Base-by-base conservation (phyloP, 2,797 vertebrate species). In the Capromys pilorides region DNA sequence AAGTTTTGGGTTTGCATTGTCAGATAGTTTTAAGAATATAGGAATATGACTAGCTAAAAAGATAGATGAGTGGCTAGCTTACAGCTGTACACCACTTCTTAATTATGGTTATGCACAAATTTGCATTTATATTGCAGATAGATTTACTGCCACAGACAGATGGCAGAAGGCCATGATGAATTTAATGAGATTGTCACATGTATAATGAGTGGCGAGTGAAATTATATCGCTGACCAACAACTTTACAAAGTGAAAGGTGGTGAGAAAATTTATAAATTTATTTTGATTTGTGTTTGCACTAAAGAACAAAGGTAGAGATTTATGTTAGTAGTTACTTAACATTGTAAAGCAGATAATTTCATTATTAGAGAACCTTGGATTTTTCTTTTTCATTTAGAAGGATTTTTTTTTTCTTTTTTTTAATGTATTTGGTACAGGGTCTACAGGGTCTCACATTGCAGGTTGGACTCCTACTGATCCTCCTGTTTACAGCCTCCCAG, bases 251-350 rank as follows among this genome's bases (percentile, higher is more conserved):
- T 49, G 80, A 92, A 83, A 91, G 69, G 45, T 86, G 22, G 1
- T 51, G 21, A 93, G 41, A 75, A 69, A 41, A 54, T 83, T 51
- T 89, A n/a, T 93, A 77, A 77, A 77, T 49, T 49, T 77, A 77
- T 45, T 78, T 93, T 91, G 39, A 69, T 75, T 92, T 90, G 45
- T 86, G 62, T 39, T 51, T 79, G 11, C 12, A 26, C n/a, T 66
- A 62, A 88, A 87, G 49, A 49, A 90, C 61, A 88, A 69, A 90
- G 28, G 4, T 31, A 31, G 78, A 73, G 28, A 36, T 88, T 94
- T 88, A 78, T 80, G 54, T 79, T 95, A 36, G 10, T 86, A 91
- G 80, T 62, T 92, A 33, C 87, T 94, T 92, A 90, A 45, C 71
- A n/a, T 39, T 51, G 6, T 88, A 39, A 80, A 66, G 54, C 78